phyloP scores from a whole-genome alignment of 2,113 vertebrate genomes.

The Passer montanus region DNA sequence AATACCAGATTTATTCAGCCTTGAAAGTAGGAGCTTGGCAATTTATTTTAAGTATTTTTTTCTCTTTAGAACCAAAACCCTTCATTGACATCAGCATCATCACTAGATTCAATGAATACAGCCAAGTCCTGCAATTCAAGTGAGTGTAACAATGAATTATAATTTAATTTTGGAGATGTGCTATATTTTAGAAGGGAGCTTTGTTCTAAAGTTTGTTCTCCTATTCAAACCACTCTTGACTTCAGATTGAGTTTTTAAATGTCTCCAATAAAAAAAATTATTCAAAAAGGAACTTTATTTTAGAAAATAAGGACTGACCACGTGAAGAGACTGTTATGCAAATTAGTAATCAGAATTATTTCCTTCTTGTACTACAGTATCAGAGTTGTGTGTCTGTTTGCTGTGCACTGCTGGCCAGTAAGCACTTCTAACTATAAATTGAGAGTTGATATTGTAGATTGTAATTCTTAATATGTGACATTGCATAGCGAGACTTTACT shows the following conservation, averaged over 20 bases:
- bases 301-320: background rate
- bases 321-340: rapidly evolving
- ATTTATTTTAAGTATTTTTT: background rate
- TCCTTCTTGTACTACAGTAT: background rate
- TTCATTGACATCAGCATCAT: constrained; percentile 96
- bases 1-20: background rate
- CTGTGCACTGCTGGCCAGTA: background rate
- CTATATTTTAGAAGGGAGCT: background rate
- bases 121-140: constrained; percentile 95
- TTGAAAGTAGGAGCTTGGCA: background rate
- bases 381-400: background rate
- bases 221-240: background rate
- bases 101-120: constrained; percentile 94
- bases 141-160: constrained; percentile 72
- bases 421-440: background rate
- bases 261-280: rapidly evolving
- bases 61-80: constrained; percentile 87
- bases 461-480: background rate
- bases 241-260: background rate
- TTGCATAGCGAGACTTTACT: background rate
- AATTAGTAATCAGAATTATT: background rate
- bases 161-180: background rate
- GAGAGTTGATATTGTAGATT: background rate
- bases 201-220: background rate
- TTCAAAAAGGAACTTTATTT: background rate